Evolutionary conservation across 2,113 vertebrate species (phyloP), one percentile per base, ranked within the genome.

Genomic region (Pseudorhombus dupliciocellatus): DNA sequence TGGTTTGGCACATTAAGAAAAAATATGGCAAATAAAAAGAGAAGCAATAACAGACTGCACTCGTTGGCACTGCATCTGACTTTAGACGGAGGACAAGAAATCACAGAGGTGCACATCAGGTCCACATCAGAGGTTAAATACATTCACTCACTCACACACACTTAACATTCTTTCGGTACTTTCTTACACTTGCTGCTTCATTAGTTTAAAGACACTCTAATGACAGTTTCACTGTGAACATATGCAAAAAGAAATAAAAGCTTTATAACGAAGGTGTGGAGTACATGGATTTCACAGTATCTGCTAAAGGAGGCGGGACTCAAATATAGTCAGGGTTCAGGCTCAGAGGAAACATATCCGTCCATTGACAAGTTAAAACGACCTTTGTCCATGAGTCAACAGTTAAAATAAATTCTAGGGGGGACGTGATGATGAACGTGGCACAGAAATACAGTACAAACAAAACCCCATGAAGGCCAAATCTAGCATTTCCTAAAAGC

Each of bases 41-140:
- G 46, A n/a, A 37, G 34, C 34, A 37, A 37, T 3, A 12, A 37
- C 34, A 37, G 34, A 12, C 34, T 10, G 8, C 7, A 3, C 48
- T 50, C 70, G 2, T 40, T 26, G 67, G 58, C 67, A 57, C 51
- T 46, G 59, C 18, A 52, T 69, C 46, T 6, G 55, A 60, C 65
- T 24, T 20, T 0, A n/a, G 18, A 59, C 4, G 20, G n/a, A n/a
- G 63, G 59, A 68, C 6, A 22, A 25, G 11, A 50, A 8, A 56
- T 15, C 65, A 77, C 6, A 56, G 15, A 69, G 75, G 72, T 18
- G 53, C 64, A 57, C 21, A 8, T 51, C 22, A 54, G 11, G 44
- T 66, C 60, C 20, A 64, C 6, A 24, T 71, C 37, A 51, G 50
- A 44, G 24, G n/a, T 51, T 12, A 51, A 80, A 77, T 84, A 90